Evolutionary conservation across 2,888 invertebrate genomes (phyloP), one percentile per base, ranked within the genome.

Genomic region (Mallateleia sp.): DNA sequence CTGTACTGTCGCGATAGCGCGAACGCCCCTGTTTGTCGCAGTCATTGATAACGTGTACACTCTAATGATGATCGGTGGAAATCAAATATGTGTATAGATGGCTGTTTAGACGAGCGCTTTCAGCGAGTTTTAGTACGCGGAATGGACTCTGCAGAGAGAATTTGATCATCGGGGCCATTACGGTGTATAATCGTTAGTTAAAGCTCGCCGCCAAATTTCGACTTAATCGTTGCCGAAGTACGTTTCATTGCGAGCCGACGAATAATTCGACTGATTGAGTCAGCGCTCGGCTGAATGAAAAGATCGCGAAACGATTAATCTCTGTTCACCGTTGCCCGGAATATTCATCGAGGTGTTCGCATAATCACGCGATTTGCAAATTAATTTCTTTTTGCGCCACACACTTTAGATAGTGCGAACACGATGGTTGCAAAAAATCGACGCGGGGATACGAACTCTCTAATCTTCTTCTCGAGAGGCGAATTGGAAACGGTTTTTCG

Each of bases 51-150:
- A 64, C 83, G n/a, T 66, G 81, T 56, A 32, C 74, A 24, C 77
- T 64, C 56, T 78, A 83, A 78, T 83, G 78, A 78, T 83, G 78
- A 83, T 83, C 69, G 72, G 83, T 78, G 14, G 72, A 64, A 77
- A 77, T 83, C 83, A 83, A 83, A 83, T 83, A 83, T 64, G 77
- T 83, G 78, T 83, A 83, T 64, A 34, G 64, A 83, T 72, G 83
- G 64, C 71, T 83, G 78, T 78, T 83, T 83, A 83, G 83, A 78
- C 50, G 62, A 50, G 71, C 78, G 78, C 77, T 77, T 83, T 83
- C 64, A 38, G 64, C 56, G 71, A 78, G 50, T 71, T 83, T 83
- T 71, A 69, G 77, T 78, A 22, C 66, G 58, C 18, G 50, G 20
- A 78, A 71, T 64, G 56, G 71, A 77, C 77, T 64, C 67, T 52